These are phyloP conservation scores for Anarrhichthys ocellatus DNA, from an alignment of 2,113 vertebrate genomes.

Conservation along the genomic window DNA sequence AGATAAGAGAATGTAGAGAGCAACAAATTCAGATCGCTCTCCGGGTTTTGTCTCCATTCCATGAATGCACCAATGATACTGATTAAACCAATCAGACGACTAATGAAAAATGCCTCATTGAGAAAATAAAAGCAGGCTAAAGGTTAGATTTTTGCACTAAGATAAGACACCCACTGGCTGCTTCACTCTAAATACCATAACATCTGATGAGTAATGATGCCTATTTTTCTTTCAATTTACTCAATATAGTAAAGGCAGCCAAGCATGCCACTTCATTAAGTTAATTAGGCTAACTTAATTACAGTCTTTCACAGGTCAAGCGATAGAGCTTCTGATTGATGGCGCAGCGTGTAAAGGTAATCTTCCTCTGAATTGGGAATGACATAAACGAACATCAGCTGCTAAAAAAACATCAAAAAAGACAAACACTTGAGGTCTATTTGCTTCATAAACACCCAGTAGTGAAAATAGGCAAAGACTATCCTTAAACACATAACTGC, in stretches of 20 bases:
- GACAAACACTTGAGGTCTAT: not conserved
- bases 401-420: constrained; percentile 1
- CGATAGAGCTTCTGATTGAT: constrained; percentile 88
- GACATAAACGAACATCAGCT: constrained; percentile 82
- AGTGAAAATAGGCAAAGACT: not conserved
- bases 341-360: constrained; percentile 87
- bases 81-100: constrained; percentile 37
- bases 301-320: constrained; percentile 88
- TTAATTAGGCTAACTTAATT: constrained; percentile 94
- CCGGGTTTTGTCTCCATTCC: constrained; percentile 43
- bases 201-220: constrained; percentile 85
- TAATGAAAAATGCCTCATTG: constrained; percentile 44
- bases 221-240: constrained; percentile 89
- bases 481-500: constrained; percentile 9
- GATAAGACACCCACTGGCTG: constrained; percentile 18
- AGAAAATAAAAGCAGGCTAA: constrained; percentile 48
- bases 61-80: constrained; percentile 31
- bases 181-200: constrained; percentile 75
- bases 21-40: constrained; percentile 34
- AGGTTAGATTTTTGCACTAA: constrained; percentile 32
- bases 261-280: constrained; percentile 91
- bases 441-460: not conserved
- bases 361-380: constrained; percentile 83
- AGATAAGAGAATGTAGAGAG: constrained; percentile 12
- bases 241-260: constrained; percentile 85